These are phyloP conservation scores for Neoarius graeffei DNA, from an alignment of 2,113 vertebrate genomes.

Conservation along the genomic window DNA sequence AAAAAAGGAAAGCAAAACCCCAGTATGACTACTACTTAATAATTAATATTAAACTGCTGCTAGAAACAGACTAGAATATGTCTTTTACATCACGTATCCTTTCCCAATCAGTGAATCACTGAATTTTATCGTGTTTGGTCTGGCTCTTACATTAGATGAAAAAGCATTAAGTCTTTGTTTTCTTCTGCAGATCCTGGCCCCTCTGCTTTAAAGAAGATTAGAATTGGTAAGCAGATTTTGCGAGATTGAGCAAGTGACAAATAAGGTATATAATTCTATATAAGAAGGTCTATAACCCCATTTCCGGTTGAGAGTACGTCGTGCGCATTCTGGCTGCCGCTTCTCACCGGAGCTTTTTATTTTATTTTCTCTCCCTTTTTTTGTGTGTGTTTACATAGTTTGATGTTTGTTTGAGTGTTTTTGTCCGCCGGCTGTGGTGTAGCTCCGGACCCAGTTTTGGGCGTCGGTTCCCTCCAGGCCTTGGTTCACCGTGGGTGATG, in stretches of 20 bases:
- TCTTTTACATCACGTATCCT: not conserved
- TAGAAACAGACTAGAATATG: not conserved
- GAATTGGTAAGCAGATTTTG: not conserved
- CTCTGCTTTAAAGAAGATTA: not conserved
- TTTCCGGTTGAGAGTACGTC: no score
- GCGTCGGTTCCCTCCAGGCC: no score
- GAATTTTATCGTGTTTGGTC: not conserved
- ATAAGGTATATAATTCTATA: not conserved
- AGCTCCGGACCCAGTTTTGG: no score
- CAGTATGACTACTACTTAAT: not conserved
- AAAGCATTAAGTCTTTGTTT: not conserved
- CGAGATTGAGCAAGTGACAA: not conserved
- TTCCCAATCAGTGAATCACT: not conserved
- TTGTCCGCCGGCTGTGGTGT: no score
- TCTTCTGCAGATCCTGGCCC: not conserved
- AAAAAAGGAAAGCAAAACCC: not conserved
- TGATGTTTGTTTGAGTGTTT: no score
- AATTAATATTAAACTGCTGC: not conserved
- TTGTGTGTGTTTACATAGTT: no score
- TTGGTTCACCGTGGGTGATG: no score
- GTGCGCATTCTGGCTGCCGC: no score
- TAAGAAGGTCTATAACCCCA: no score
- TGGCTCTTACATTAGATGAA: not conserved
- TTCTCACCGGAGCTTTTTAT: no score
- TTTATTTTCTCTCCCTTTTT: no score